Conservation (phyloP, 2,113 vertebrate species). For the Heloderma charlesbogerti region DNA sequence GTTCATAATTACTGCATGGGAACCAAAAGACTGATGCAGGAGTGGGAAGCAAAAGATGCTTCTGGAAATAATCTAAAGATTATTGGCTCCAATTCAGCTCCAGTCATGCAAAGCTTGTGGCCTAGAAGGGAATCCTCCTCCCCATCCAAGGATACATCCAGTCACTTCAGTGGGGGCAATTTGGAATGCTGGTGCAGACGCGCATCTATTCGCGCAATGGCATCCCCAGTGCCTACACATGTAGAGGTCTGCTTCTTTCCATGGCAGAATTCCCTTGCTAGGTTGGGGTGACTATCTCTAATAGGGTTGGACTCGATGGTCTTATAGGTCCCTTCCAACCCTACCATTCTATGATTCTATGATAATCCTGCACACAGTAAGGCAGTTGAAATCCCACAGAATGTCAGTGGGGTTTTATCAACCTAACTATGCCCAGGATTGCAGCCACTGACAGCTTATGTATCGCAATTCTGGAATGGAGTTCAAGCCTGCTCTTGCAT, state of each 20-base stretch:
- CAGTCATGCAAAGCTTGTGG: background rate
- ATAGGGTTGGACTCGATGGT: no score
- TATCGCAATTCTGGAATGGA: background rate
- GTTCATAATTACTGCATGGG: background rate
- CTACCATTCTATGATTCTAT: no score
- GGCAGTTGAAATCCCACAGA: background rate
- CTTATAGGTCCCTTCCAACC: no score
- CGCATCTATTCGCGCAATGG: no score
- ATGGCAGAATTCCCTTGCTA: slow-evolving; percentile 1
- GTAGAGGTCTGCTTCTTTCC: background rate
- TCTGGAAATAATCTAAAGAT: background rate
- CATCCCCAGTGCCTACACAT: background rate
- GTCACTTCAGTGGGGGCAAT: background rate
- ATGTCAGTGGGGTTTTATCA: background rate
- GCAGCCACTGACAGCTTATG: no score
- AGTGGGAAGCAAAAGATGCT: background rate
- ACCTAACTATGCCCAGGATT: background rate
- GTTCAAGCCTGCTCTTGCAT: background rate
- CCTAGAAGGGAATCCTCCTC: background rate
- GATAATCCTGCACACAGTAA: background rate
- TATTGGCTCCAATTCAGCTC: background rate
- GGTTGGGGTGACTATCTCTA: background rate
- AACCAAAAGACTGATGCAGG: background rate
- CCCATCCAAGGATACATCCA: no score
- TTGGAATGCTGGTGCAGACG: background rate